Percentiles rank a stretch among this genome's conserved stretches.
Conservation (phyloP, 2,797 vertebrate species). For the Malacoraja senta region DNA sequence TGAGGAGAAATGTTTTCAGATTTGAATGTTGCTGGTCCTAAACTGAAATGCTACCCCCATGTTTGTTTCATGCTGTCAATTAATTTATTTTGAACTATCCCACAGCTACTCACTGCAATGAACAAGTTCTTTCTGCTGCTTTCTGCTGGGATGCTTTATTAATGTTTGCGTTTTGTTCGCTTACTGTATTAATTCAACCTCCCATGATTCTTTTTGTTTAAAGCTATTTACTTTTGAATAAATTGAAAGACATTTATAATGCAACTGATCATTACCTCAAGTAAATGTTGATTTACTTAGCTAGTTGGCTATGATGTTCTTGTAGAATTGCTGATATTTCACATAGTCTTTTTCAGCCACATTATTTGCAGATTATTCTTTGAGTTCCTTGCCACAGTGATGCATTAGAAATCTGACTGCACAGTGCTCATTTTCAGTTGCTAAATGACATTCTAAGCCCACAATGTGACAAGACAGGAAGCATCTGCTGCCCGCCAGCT, state of each 20-base stretch:
- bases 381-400: background rate
- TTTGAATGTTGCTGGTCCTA: background rate
- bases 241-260: background rate
- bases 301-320: background rate
- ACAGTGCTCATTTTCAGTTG: too few species aligned
- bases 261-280: background rate
- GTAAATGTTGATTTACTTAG: background rate
- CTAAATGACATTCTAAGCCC: background rate
- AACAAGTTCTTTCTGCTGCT: slow-evolving; percentile 18
- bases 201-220: background rate
- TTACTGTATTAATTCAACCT: background rate
- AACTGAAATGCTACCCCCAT: background rate
- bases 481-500: background rate
- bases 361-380: background rate
- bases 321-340: background rate
- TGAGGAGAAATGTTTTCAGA: background rate
- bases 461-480: background rate
- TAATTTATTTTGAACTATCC: background rate
- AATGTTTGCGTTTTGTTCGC: background rate
- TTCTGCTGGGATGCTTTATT: background rate
- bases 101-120: background rate
- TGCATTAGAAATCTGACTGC: too few species aligned
- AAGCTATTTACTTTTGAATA: background rate
- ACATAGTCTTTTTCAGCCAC: background rate
- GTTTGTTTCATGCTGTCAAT: background rate